Conservation (phyloP, 2,888 invertebrate species). For the Drosophila fulvimacula region DNA sequence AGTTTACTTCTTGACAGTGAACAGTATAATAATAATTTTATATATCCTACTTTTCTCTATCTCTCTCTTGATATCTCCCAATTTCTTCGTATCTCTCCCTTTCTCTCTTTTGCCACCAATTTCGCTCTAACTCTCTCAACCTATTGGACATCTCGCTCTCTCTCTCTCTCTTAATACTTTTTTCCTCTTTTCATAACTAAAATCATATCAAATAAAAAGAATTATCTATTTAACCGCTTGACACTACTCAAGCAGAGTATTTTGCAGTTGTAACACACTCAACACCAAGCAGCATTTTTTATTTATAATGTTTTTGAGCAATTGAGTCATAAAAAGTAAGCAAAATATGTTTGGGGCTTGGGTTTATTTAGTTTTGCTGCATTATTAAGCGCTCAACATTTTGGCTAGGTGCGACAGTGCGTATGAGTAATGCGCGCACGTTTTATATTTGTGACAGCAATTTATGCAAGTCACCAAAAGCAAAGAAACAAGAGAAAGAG, state of each 20-base stretch:
- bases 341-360: slow-evolving; percentile 19
- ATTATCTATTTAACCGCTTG: too few species aligned
- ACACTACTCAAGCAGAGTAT: neutral
- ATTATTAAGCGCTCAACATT: slow-evolving; percentile 42
- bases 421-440: slow-evolving; percentile 69
- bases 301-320: slow-evolving; percentile 22
- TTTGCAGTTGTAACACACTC: neutral
- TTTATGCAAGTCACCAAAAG: slow-evolving; percentile 46
- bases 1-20: too few species aligned
- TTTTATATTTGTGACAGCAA: slow-evolving; percentile 36
- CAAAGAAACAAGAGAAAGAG: neutral
- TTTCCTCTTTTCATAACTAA: too few species aligned
- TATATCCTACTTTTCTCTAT: too few species aligned
- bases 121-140: too few species aligned
- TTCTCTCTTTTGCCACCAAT: too few species aligned
- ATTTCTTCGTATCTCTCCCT: too few species aligned
- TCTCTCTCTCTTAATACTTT: too few species aligned
- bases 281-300: neutral
- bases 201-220: too few species aligned
- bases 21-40: too few species aligned
- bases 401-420: slow-evolving; percentile 37
- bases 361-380: slow-evolving; percentile 31
- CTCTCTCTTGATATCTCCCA: too few species aligned
- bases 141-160: too few species aligned
- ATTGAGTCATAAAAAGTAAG: slow-evolving; percentile 50